A percentile compares a stretch with the other conserved stretches of the same genome.
Conservation (phyloP, 1,140 invertebrate species). For the Argopecten irradians region DNA sequence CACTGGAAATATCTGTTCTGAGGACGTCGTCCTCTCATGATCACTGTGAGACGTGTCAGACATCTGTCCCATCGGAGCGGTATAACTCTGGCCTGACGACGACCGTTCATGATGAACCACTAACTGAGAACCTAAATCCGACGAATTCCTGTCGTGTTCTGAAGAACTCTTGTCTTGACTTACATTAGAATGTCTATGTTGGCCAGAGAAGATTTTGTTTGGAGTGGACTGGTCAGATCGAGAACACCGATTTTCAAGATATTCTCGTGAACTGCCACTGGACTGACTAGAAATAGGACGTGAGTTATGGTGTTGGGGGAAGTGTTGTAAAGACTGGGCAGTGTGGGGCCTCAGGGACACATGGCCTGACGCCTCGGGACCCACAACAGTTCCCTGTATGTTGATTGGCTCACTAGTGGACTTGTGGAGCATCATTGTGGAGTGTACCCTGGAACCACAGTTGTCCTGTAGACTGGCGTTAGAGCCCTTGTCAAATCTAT, state of each 20-base stretch:
- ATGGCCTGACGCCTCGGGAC: constrained; percentile 33
- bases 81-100: background rate
- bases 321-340: constrained; percentile 44
- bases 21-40: background rate
- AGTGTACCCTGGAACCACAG: constrained; percentile 82
- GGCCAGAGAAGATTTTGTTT: background rate
- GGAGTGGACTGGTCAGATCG: background rate
- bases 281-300: constrained; percentile 13
- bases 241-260: background rate
- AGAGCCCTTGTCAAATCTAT: constrained; percentile 75
- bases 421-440: constrained; percentile 74
- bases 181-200: background rate
- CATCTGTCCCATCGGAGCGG: background rate
- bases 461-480: constrained; percentile 38
- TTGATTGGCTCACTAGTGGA: constrained; percentile 72
- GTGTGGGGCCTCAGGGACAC: constrained; percentile 37
- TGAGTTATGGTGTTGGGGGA: background rate
- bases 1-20: background rate
- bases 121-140: background rate
- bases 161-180: background rate
- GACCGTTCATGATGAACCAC: background rate
- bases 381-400: constrained; percentile 45
- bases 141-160: background rate
- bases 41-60: background rate
- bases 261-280: background rate